Conservation (phyloP, 2,797 vertebrate species). For the Limnodromus scolopaceus region DNA sequence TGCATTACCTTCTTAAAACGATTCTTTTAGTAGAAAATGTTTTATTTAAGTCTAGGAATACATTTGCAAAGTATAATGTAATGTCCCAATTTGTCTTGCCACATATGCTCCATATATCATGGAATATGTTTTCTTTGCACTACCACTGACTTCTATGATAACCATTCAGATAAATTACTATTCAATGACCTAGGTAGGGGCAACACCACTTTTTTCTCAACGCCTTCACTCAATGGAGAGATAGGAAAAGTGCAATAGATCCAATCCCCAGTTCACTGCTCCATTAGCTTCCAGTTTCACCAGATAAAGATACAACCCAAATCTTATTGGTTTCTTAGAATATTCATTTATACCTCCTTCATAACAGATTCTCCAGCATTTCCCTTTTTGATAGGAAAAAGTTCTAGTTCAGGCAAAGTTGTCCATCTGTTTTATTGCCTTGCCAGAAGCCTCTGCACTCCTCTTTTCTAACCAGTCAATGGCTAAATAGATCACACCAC, state of each 20-base stretch:
- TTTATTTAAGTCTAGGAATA: slow-evolving; percentile 21
- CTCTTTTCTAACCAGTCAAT: background rate
- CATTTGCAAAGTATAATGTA: background rate
- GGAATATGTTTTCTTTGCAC: background rate
- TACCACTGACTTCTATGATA: background rate
- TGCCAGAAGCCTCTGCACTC: background rate
- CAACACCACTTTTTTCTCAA: fast-evolving
- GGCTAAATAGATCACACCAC: background rate
- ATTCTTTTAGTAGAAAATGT: background rate
- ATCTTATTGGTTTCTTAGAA: background rate
- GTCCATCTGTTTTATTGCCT: background rate
- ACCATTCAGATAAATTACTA: background rate
- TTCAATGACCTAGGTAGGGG: background rate
- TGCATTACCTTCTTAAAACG: background rate
- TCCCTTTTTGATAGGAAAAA: background rate
- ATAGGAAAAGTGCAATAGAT: fast-evolving
- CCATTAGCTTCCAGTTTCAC: background rate
- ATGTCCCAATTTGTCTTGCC: background rate
- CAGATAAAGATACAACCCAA: background rate
- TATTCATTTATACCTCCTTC: background rate
- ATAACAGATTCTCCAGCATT: background rate
- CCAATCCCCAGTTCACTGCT: background rate
- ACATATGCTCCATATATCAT: background rate
- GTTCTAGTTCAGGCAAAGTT: background rate
- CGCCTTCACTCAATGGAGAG: background rate